Percentiles rank a stretch among this genome's conserved stretches.
Conservation (phyloP, 2,113 vertebrate species). For the Odocoileus hemionus region DNA sequence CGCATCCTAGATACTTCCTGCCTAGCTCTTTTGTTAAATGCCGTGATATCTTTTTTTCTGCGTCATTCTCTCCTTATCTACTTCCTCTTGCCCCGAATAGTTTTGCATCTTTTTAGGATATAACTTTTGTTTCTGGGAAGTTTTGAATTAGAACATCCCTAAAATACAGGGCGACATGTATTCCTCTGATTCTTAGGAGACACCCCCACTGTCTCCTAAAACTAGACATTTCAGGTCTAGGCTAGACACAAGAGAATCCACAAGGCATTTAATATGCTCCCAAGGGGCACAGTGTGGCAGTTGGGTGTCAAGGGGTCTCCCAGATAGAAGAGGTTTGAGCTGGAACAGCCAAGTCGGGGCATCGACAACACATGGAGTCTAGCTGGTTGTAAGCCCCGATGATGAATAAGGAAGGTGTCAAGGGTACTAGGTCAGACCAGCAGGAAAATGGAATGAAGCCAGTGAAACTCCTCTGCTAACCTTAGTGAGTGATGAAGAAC, state of each 20-base stretch:
- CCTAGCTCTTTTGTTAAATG: constrained; percentile 4
- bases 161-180: not conserved
- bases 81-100: not conserved
- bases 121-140: not conserved
- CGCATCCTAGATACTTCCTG: not conserved
- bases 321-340: not conserved
- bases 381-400: accelerated
- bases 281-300: not conserved
- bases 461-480: not conserved
- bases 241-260: not conserved
- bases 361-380: accelerated
- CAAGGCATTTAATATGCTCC: not conserved
- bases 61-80: not conserved
- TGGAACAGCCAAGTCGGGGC: not conserved
- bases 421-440: too few species aligned
- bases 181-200: not conserved
- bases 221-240: not conserved
- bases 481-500: not conserved
- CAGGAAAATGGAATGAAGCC: not conserved
- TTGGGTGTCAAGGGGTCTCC: not conserved
- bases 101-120: not conserved
- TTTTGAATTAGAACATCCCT: not conserved
- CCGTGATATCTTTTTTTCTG: not conserved
- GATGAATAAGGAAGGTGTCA: not conserved
- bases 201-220: not conserved